Conservation (phyloP, 2,888 invertebrate species). For the Aelia acuminata region DNA sequence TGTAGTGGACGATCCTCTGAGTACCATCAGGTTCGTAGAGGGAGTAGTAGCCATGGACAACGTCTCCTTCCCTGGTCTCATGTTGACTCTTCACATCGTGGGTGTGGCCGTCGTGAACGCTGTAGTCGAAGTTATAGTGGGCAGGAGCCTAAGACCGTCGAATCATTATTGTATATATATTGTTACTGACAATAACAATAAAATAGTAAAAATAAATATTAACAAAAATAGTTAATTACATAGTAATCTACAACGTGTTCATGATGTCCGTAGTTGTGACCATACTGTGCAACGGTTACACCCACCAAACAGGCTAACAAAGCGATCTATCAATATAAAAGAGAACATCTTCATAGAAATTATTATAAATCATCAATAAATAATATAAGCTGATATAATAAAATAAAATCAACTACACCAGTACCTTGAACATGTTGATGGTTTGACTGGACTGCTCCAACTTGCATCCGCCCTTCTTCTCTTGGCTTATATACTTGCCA, state of each 20-base stretch:
- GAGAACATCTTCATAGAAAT: no score
- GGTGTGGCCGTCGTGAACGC: constrained; percentile 61
- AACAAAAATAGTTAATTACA: no score
- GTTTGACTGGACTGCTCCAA: constrained; percentile 7
- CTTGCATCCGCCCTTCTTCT: constrained; percentile 13
- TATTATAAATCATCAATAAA: no score
- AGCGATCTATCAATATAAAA: neutral
- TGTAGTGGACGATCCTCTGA: constrained; percentile 66
- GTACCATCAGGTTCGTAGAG: constrained; percentile 62
- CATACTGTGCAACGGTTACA: constrained; percentile 49
- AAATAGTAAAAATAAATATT: no score
- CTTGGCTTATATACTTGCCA: neutral
- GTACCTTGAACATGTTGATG: constrained; percentile 59
- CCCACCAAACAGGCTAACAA: neutral
- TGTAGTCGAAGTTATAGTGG: constrained; percentile 61
- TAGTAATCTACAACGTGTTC: constrained; percentile 25
- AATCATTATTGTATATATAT: no score
- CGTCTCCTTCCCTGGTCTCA: constrained; percentile 60
- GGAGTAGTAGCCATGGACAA: constrained; percentile 61
- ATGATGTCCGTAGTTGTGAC: constrained; percentile 55
- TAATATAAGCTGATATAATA: no score
- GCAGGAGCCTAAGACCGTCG: constrained; percentile 61
- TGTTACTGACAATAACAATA: no score
- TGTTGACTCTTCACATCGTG: constrained; percentile 60
- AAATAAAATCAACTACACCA: no score